A percentile compares a stretch with the other conserved stretches of the same genome.
Evolutionary conservation across 2,888 invertebrate species (phyloP).

Genomic region (Polyploca ridens): DNA sequence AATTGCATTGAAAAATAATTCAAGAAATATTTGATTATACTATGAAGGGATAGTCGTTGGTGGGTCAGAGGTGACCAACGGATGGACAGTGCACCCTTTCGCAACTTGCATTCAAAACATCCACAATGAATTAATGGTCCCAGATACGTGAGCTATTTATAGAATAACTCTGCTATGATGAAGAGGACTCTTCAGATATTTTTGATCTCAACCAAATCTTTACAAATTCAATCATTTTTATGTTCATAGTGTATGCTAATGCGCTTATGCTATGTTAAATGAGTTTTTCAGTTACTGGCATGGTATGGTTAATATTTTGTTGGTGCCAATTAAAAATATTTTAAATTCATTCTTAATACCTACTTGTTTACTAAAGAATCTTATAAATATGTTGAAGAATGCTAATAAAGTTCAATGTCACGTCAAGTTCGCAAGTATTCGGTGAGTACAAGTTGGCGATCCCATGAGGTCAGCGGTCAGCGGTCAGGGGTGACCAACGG

Average conservation of each 20-base stretch:
- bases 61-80: slow-evolving; percentile 81
- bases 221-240: no score
- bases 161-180: no score
- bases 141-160: background rate
- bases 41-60: slow-evolving; percentile 43
- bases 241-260: no score
- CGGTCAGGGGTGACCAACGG: slow-evolving; percentile 81
- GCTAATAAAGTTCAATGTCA: slow-evolving; percentile 63
- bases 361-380: slow-evolving; percentile 21
- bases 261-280: no score
- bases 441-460: slow-evolving; percentile 58
- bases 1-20: background rate
- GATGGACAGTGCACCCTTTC: slow-evolving; percentile 67
- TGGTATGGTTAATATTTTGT: no score
- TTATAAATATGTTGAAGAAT: slow-evolving; percentile 17
- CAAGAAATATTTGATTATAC: no score
- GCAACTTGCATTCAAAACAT: slow-evolving; percentile 47
- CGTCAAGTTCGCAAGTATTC: slow-evolving; percentile 39
- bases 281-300: no score
- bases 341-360: background rate
- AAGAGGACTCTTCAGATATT: no score
- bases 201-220: no score
- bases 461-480: slow-evolving; percentile 72
- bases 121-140: background rate
- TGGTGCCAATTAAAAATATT: no score